Percentiles rank a stretch among this genome's conserved stretches.
Conservation (phyloP, 2,113 vertebrate genomes). For the Argyrosomus japonicus region DNA sequence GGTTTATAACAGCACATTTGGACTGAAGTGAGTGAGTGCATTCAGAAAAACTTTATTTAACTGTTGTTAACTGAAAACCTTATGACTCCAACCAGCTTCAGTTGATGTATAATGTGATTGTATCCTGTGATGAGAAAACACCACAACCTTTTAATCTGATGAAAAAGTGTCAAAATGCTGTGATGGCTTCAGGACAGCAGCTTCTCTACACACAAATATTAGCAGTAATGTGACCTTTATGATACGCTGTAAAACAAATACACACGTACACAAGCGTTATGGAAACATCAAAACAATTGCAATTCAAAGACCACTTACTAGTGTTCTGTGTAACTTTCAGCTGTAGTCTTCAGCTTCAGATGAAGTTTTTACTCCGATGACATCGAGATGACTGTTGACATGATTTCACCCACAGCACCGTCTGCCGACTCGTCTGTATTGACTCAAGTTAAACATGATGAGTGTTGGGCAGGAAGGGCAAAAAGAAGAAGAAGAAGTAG, state of each 20-base stretch:
- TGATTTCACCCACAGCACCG: neutral
- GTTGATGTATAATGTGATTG: slow-evolving; percentile 29
- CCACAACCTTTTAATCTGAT: slow-evolving; percentile 15
- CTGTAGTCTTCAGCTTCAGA: neutral
- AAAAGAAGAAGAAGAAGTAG: too few species aligned
- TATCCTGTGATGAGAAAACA: neutral
- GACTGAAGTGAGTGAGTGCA: neutral
- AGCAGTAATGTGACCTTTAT: neutral
- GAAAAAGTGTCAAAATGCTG: neutral
- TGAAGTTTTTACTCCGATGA: neutral
- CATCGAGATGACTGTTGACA: neutral
- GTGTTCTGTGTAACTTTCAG: neutral
- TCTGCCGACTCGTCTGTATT: neutral
- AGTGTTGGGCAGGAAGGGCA: too few species aligned
- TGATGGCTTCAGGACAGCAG: neutral
- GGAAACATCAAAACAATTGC: neutral
- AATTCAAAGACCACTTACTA: neutral
- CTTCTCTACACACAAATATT: neutral
- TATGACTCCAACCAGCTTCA: slow-evolving; percentile 20
- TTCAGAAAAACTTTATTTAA: neutral
- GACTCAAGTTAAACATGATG: neutral
- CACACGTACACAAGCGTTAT: neutral
- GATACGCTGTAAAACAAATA: neutral
- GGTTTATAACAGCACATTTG: neutral
- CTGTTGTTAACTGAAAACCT: slow-evolving; percentile 1